These are phyloP conservation scores for Quadroppia sp. DNA, from an alignment of 2,888 invertebrate genomes.

Conservation along the genomic window DNA sequence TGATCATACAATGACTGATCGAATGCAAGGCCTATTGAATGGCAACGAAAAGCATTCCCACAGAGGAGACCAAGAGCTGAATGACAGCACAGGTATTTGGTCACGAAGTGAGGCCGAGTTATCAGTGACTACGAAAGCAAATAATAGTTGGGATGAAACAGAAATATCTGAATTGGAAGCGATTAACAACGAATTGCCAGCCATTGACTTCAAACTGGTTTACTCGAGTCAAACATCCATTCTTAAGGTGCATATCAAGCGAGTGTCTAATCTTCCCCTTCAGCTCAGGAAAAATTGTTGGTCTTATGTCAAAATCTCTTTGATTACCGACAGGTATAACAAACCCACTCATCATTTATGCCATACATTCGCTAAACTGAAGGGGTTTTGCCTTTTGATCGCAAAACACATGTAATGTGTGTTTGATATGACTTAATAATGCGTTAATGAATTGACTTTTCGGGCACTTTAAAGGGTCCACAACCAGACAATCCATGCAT, in stretches of 20 bases:
- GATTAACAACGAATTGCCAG: slow-evolving; percentile 26
- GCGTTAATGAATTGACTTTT: too few species aligned
- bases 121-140: neutral
- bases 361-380: too few species aligned
- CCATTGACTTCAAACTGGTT: slow-evolving; percentile 36
- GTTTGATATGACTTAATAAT: too few species aligned
- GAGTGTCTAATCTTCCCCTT: slow-evolving; percentile 15
- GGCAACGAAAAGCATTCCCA: neutral
- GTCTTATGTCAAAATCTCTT: slow-evolving; percentile 32
- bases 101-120: neutral
- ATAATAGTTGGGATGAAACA: slow-evolving; percentile 6
- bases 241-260: slow-evolving; percentile 14
- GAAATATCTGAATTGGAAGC: slow-evolving; percentile 2
- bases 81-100: neutral
- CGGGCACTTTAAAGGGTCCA: too few species aligned
- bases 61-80: neutral
- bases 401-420: too few species aligned
- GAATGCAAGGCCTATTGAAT: neutral
- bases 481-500: too few species aligned
- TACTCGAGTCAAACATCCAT: slow-evolving; percentile 11
- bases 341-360: neutral
- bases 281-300: slow-evolving; percentile 28
- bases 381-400: too few species aligned
- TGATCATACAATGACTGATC: neutral
- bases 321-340: slow-evolving; percentile 30